These are phyloP conservation scores for Anguilla pacifica DNA, from an alignment of 2,797 vertebrate species.

Conservation along the genomic window DNA sequence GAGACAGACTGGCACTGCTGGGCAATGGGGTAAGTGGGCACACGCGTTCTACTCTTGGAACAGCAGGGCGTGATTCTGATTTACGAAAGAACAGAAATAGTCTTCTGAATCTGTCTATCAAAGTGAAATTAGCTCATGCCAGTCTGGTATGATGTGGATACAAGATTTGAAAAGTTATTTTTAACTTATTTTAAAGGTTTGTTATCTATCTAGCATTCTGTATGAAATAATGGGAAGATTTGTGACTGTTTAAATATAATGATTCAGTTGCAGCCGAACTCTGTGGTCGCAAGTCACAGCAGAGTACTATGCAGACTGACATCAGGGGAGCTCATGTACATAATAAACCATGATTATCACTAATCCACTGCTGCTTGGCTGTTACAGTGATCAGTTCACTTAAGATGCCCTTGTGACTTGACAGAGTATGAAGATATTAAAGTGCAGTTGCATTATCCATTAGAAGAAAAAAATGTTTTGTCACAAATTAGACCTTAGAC, in stretches of 20 bases:
- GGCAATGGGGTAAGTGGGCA: constrained; percentile 53
- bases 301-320: not conserved
- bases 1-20: constrained; percentile 34
- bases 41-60: not conserved
- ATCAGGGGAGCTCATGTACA: not conserved
- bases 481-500: not conserved
- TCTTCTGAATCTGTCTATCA: not conserved
- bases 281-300: not conserved
- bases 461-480: not conserved
- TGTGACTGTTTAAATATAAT: not conserved
- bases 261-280: not conserved
- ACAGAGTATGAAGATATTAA: not conserved
- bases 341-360: not conserved
- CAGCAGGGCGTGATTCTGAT: not conserved
- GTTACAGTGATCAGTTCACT: not conserved
- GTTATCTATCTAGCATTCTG: not conserved
- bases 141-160: not conserved
- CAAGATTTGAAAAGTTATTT: not conserved
- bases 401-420: not conserved
- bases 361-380: not conserved
- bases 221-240: not conserved
- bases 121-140: not conserved
- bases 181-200: not conserved
- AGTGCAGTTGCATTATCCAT: not conserved
- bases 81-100: not conserved